A percentile compares a stretch with the other conserved stretches of the same genome.
These are phyloP conservation scores for Stenurella melanura DNA, from an alignment of 2,888 invertebrate genomes.

Conservation along the genomic window DNA sequence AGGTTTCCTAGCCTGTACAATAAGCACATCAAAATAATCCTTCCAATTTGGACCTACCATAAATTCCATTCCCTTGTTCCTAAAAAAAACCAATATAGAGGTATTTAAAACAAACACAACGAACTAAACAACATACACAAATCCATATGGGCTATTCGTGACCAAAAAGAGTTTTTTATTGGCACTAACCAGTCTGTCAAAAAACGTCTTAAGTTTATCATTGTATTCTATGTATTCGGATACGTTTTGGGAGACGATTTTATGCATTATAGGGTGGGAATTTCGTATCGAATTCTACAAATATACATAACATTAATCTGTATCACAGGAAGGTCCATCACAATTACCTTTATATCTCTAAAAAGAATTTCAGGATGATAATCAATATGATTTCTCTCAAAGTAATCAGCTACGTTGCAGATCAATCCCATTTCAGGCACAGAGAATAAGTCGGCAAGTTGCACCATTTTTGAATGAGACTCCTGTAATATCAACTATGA, in stretches of 20 bases:
- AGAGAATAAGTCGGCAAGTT: conserved; percentile 96
- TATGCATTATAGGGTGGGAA: conserved; percentile 93
- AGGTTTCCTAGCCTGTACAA: conserved; percentile 96
- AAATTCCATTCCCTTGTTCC: conserved; percentile 93
- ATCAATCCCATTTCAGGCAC: conserved; percentile 96
- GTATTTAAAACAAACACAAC: background rate
- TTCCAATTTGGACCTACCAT: conserved; percentile 93
- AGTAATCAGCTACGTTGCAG: conserved; percentile 95
- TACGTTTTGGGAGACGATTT: conserved; percentile 88
- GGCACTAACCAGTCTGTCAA: conserved; percentile 83
- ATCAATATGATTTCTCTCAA: conserved; percentile 90
- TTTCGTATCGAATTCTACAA: conserved; percentile 88
- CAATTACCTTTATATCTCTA: conserved; percentile 89
- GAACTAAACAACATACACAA: conserved; percentile 75
- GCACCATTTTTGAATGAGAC: conserved; percentile 87
- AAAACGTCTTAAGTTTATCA: conserved; percentile 82
- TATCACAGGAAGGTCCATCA: background rate
- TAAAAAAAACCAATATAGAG: conserved; percentile 70
- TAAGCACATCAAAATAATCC: conserved; percentile 93
- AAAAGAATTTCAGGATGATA: conserved; percentile 97
- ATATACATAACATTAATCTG: conserved; percentile 28
- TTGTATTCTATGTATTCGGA: conserved; percentile 87
- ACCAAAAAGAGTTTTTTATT: conserved; percentile 95
- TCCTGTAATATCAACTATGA: conserved; percentile 73
- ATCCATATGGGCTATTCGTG: conserved; percentile 96